Conservation (phyloP, 2,888 invertebrate species). For the Drosophila dives region DNA sequence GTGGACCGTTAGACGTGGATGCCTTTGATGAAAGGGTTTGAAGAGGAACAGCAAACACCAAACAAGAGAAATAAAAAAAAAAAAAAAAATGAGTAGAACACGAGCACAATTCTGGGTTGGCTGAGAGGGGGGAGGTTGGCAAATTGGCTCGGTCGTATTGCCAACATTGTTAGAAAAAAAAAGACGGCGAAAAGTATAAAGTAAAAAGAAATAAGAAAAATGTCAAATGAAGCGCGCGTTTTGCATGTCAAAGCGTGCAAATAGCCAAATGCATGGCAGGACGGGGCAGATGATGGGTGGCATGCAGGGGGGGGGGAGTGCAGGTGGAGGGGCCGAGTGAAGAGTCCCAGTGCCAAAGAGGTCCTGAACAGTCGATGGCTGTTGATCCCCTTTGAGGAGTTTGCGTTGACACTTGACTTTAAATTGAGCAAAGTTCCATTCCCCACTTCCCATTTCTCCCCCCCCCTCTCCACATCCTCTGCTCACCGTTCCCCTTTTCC, state of each 20-base stretch:
- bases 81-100: slow-evolving; percentile 1
- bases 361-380: slow-evolving; percentile 58
- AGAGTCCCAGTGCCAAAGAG: slow-evolving; percentile 61
- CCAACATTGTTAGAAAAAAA: slow-evolving; percentile 24
- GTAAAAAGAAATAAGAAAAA: slow-evolving; percentile 59
- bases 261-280: slow-evolving; percentile 31
- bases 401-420: slow-evolving; percentile 79
- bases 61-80: slow-evolving; percentile 11
- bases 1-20: slow-evolving; percentile 45
- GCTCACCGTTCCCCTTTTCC: not conserved
- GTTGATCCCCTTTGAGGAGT: slow-evolving; percentile 66
- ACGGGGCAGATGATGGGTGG: not conserved
- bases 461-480: not conserved
- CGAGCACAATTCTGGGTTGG: slow-evolving; percentile 8
- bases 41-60: slow-evolving; percentile 47
- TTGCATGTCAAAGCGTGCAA: slow-evolving; percentile 76
- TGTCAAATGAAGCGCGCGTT: slow-evolving; percentile 79
- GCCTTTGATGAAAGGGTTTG: slow-evolving; percentile 74
- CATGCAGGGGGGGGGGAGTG: not conserved
- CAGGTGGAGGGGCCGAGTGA: not conserved
- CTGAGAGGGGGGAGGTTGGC: slow-evolving; percentile 3
- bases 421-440: slow-evolving; percentile 66
- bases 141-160: slow-evolving; percentile 48
- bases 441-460: not conserved
- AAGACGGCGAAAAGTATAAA: slow-evolving; percentile 16